Percentiles rank a stretch among this genome's conserved stretches.
These are phyloP conservation scores for Metellina segmentata DNA, from an alignment of 2,888 invertebrate species.

Conservation along the genomic window DNA sequence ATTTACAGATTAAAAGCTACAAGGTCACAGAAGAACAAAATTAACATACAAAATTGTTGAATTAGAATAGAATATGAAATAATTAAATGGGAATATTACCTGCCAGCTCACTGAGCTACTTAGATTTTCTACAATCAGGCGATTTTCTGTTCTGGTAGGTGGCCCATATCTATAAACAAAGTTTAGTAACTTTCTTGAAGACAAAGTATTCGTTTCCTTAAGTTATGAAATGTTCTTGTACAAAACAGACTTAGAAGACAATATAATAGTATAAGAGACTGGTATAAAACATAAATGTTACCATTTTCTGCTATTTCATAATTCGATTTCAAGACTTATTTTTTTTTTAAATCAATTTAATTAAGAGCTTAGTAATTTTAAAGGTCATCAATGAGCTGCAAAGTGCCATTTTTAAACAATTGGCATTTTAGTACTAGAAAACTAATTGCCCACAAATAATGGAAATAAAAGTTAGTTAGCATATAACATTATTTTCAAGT, in stretches of 20 bases:
- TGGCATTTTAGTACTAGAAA: too few species aligned
- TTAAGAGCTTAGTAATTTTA: too few species aligned
- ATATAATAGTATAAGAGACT: neutral
- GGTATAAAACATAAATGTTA: neutral
- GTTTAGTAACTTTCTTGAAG: too few species aligned
- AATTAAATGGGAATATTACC: too few species aligned
- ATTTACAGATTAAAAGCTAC: too few species aligned
- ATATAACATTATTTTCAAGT: too few species aligned
- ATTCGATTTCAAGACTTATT: too few species aligned
- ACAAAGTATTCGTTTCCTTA: neutral
- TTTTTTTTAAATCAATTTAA: too few species aligned
- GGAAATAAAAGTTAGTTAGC: too few species aligned
- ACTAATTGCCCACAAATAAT: too few species aligned
- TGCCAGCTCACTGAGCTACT: slow-evolving; percentile 99
- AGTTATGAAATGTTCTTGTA: neutral
- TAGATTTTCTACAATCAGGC: slow-evolving; percentile 97
- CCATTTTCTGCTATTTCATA: neutral
- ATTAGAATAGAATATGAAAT: slow-evolving; percentile 79
- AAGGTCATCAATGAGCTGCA: too few species aligned
- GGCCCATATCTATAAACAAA: slow-evolving; percentile 91
- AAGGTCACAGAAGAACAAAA: neutral
- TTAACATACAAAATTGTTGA: neutral
- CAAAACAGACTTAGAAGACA: neutral
- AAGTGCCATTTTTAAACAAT: too few species aligned
- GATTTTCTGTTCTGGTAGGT: slow-evolving; percentile 97